Evolutionary conservation across 2,888 invertebrate species (phyloP), one percentile per base, ranked within the genome.

Genomic region (Callimorpha dominula): DNA sequence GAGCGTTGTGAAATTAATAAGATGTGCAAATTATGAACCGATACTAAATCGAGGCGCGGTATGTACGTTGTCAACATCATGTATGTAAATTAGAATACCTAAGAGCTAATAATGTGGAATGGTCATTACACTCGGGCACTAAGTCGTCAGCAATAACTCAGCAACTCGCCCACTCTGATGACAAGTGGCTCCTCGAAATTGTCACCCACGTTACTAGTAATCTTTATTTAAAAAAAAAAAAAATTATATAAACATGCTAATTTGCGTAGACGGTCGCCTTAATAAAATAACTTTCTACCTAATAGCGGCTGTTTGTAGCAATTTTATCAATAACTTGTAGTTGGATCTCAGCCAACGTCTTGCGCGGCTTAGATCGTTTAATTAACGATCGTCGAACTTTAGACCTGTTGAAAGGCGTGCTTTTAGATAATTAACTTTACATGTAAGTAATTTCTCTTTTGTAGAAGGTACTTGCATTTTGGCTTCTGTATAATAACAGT

Each of bases 371-470:
- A 92, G 93, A 94, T 92, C 93, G 93, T 95, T 94, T 95, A 95
- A 95, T 95, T 95, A 94, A 94, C 94, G 94, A 93, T 86, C 94
- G 92, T 91, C 92, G 92, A 95, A 94, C 94, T 94, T 94, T 92
- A 91, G 93, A 95, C 95, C 95, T 95, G 95, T 95, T 95, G 95
- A 95, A 93, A 95, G 91, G 92, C 82, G 86, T 85, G 93, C 91
- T 93, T 93, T 92, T 89, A 88, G 88, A 89, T 82, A 88, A 90
- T 90, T 88, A 90, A 92, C 90, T 92, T 92, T 88, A 90, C 91
- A 91, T 89, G 88, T 89, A 84, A 79, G 82, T 77, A 86, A 84
- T 81, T 75, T 86, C 83, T 87, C 43, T 85, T 88, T 91, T 88
- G 78, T 86, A 87, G 87, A 85, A 85, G 84, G 84, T 87, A 88